Evolutionary conservation across 2,113 vertebrate genomes (phyloP).

Genomic region (Bos indicus): DNA sequence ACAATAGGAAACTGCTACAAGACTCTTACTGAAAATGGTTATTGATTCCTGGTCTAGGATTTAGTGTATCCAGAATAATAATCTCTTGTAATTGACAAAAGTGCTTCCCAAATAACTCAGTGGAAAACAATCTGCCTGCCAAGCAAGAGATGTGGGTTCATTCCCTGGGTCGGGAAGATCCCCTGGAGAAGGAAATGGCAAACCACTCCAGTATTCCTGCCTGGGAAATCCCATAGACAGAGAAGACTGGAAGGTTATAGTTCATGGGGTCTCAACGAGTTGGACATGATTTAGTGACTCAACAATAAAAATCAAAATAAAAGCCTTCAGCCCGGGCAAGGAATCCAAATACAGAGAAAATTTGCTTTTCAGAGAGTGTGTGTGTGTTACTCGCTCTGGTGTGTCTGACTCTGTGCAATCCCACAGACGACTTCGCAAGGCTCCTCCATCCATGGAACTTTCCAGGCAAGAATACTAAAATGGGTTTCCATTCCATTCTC

Average conservation of each 20-base stretch:
- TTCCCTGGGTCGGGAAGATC: not conserved
- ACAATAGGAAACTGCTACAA: not conserved
- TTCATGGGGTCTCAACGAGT: not conserved
- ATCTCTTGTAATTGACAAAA: not conserved
- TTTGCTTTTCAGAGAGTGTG: not conserved
- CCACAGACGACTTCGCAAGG: accelerated
- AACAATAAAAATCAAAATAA: not conserved
- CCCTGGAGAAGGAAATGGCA: not conserved
- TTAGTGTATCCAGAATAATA: not conserved
- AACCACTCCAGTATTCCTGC: not conserved
- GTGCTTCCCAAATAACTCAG: not conserved
- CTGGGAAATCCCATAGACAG: not conserved
- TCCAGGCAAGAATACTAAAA: not conserved
- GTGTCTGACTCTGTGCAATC: not conserved
- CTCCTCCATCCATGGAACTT: not conserved
- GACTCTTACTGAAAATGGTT: not conserved
- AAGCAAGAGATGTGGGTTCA: not conserved
- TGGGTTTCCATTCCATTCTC: not conserved
- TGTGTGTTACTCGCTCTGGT: not conserved
- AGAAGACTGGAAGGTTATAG: not conserved
- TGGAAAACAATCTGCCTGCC: not conserved
- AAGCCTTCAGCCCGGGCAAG: not conserved
- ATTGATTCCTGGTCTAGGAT: not conserved
- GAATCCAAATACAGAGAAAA: not conserved
- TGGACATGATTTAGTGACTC: not conserved